These are phyloP conservation scores for Corythucha ciliata DNA, from an alignment of 2,888 invertebrate genomes.

Conservation along the genomic window DNA sequence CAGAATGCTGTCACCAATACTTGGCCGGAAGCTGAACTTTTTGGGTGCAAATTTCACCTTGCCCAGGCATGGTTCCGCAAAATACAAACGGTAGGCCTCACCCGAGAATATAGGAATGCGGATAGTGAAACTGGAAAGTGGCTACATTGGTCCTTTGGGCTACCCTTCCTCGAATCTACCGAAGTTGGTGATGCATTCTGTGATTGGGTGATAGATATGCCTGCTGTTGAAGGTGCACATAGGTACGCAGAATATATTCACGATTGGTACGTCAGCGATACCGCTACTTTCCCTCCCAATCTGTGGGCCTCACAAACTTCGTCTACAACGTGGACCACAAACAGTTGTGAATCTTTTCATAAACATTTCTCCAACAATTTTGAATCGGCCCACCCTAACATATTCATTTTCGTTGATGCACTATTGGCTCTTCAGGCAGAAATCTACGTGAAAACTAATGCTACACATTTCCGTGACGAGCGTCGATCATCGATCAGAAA, in stretches of 20 bases:
- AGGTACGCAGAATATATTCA: background rate
- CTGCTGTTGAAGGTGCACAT: background rate
- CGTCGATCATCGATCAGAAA: too few species aligned
- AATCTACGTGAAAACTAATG: constrained; percentile 5
- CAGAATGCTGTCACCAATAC: too few species aligned
- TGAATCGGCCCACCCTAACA: background rate
- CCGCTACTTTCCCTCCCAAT: background rate
- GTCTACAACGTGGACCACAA: background rate
- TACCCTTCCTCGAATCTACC: constrained; percentile 3
- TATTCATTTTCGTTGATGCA: constrained; percentile 1
- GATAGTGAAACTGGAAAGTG: constrained; percentile 6
- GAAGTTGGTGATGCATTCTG: constrained; percentile 9
- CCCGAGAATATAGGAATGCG: background rate
- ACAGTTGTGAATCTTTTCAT: background rate
- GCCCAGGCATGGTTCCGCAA: constrained; percentile 5
- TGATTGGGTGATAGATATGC: background rate
- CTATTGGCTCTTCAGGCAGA: background rate
- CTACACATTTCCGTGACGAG: too few species aligned
- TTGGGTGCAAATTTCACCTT: background rate
- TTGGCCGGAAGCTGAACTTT: constrained; percentile 5
- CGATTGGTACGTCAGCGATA: constrained; percentile 1
- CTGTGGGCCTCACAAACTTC: constrained; percentile 4
- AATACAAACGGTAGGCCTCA: too few species aligned
- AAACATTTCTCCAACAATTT: background rate
- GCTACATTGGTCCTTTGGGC: constrained; percentile 10